Conservation (phyloP, 2,113 vertebrate genomes). For the Eptesicus fuscus region DNA sequence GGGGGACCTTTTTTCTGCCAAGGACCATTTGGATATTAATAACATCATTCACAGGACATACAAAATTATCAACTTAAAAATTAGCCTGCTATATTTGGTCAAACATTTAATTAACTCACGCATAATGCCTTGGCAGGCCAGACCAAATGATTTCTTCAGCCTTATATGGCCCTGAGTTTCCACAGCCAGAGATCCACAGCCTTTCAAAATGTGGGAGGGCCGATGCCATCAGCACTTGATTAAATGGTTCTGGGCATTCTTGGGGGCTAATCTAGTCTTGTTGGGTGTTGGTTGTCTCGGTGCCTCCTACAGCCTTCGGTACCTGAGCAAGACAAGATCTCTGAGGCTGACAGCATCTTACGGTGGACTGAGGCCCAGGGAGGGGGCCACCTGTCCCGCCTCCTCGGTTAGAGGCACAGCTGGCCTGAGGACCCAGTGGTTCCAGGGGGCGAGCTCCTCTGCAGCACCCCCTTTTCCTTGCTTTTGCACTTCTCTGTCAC, state of each 20-base stretch:
- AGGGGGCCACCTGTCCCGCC: background rate
- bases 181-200: background rate
- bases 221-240: background rate
- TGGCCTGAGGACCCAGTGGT: background rate
- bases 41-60: too few relatives aligned
- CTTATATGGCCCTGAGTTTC: background rate
- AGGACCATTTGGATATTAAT: too few relatives aligned
- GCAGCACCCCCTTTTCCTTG: fast-evolving
- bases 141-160: too few relatives aligned
- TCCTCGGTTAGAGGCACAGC: background rate
- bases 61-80: too few relatives aligned
- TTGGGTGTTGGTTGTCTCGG: background rate
- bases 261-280: background rate
- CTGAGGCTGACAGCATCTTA: background rate
- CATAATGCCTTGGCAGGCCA: too few relatives aligned
- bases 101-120: too few relatives aligned
- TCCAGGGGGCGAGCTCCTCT: background rate
- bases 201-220: background rate
- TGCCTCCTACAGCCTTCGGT: background rate
- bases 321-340: background rate
- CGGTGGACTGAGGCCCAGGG: background rate
- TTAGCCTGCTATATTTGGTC: too few relatives aligned
- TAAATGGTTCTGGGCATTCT: background rate
- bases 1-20: too few relatives aligned
- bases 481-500: background rate